Evolutionary conservation across 2,888 invertebrate species (phyloP).

Genomic region (Entomobrya multifasciata): DNA sequence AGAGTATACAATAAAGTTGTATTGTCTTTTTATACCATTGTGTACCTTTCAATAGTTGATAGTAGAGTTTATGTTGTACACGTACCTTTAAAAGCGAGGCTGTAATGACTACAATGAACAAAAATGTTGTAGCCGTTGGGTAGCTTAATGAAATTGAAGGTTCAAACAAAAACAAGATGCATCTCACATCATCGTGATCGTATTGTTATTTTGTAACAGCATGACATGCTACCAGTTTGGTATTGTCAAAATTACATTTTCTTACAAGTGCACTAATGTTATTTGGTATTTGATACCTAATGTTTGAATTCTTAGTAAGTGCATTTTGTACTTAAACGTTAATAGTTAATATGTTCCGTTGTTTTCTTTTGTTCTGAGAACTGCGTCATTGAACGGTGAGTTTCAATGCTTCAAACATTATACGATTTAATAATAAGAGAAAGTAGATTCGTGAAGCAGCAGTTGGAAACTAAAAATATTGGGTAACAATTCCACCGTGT

Average conservation of each 20-base stretch:
- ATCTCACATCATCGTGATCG: not conserved
- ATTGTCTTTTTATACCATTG: slow-evolving; percentile 12
- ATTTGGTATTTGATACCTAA: too few species aligned
- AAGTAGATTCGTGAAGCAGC: too few species aligned
- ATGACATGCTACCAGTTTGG: not conserved
- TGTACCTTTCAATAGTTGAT: not conserved
- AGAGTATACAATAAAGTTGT: not conserved
- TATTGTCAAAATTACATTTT: not conserved
- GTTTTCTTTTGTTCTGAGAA: not conserved
- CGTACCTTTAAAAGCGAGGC: not conserved
- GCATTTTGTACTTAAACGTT: too few species aligned
- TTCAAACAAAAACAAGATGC: not conserved
- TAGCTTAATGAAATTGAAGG: slow-evolving; percentile 13
- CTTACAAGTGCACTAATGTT: too few species aligned
- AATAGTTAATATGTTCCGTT: not conserved
- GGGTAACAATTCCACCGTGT: too few species aligned
- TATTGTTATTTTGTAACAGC: not conserved
- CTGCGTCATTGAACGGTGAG: too few species aligned
- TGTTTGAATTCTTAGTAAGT: too few species aligned
- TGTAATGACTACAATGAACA: not conserved
- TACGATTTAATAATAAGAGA: too few species aligned
- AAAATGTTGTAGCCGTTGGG: not conserved
- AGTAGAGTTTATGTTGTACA: too few species aligned
- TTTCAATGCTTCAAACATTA: too few species aligned
- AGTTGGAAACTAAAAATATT: too few species aligned